Evolutionary conservation across 2,113 vertebrate genomes (phyloP), one percentile per base, ranked within the genome.

Genomic region (Antidorcas marsupialis): DNA sequence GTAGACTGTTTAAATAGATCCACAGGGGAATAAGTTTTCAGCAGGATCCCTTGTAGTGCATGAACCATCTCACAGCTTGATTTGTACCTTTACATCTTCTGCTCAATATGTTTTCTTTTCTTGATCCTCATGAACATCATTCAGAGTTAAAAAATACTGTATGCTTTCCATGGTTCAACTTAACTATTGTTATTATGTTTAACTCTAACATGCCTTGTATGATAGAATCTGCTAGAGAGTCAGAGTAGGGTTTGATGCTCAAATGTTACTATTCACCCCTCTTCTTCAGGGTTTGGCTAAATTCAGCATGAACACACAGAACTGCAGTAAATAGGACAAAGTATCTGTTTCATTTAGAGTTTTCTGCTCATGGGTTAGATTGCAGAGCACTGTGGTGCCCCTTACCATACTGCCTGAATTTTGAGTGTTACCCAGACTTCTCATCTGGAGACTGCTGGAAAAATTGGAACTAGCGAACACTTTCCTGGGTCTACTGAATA

Each of bases 51-150:
- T 91, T 78, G 53, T 52, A 27, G 76, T 92, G 13, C 43, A 16
- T 3, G 82, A 93, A 60, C 43, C 62, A 25, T 78, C 88, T 97
- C 89, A 88, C 88, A 94, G 91, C 93, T 91, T 82, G 94, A 89
- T 76, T 64, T 74, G 59, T 74, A 62, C 28, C 60, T 87, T 91
- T 76, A 39, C 9, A 64, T 89, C 86, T 87, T 90, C 55, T 60
- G n/a, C 45, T 94, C 97, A 97, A 97, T 87, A 25, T 52, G 62
- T 94, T 97, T 95, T 89, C 50, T 89, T 88, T 91, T 93, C 43
- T 74, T 95, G 67, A 93, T 95, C 45, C 78, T 97, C 96, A 95
- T 36, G 45, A 45, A 91, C 53, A 30, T 45, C 57, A 62, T 81
- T 95, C 53, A 88, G 62, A 90, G 94, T 78, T 92, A 15, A 84